Conservation (phyloP, 2,888 invertebrate genomes). For the Liopterus haemorrhoidalis region DNA sequence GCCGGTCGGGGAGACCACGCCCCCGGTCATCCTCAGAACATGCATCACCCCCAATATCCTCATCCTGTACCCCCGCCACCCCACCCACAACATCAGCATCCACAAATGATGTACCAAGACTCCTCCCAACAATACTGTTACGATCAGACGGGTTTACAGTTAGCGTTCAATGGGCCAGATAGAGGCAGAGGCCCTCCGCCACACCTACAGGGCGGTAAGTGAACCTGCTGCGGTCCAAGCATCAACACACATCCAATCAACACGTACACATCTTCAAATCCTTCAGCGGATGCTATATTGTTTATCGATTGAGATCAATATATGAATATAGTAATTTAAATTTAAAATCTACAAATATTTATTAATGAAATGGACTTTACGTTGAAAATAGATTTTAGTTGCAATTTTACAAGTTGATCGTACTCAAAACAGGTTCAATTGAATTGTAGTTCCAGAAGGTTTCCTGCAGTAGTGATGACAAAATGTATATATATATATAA, state of each 20-base stretch:
- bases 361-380: too few relatives aligned
- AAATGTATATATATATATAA: too few relatives aligned
- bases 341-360: too few relatives aligned
- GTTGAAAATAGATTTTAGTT: too few relatives aligned
- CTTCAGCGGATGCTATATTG: too few relatives aligned
- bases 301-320: too few relatives aligned
- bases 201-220: slow-evolving; percentile 49
- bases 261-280: neutral
- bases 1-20: slow-evolving; percentile 47
- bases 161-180: slow-evolving; percentile 45
- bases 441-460: too few relatives aligned
- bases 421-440: too few relatives aligned
- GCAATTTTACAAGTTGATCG: too few relatives aligned
- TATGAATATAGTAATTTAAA: too few relatives aligned
- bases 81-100: slow-evolving; percentile 45
- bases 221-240: slow-evolving; percentile 35
- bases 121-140: slow-evolving; percentile 55
- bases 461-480: too few relatives aligned
- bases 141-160: slow-evolving; percentile 51
- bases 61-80: slow-evolving; percentile 49
- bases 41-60: slow-evolving; percentile 45
- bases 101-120: slow-evolving; percentile 49
- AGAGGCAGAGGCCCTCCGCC: slow-evolving; percentile 42
- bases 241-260: slow-evolving; percentile 18
- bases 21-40: slow-evolving; percentile 49